Percentiles rank a stretch among this genome's conserved stretches.
Conservation (phyloP, 2,888 invertebrate species). For the Drosophila diplacantha region DNA sequence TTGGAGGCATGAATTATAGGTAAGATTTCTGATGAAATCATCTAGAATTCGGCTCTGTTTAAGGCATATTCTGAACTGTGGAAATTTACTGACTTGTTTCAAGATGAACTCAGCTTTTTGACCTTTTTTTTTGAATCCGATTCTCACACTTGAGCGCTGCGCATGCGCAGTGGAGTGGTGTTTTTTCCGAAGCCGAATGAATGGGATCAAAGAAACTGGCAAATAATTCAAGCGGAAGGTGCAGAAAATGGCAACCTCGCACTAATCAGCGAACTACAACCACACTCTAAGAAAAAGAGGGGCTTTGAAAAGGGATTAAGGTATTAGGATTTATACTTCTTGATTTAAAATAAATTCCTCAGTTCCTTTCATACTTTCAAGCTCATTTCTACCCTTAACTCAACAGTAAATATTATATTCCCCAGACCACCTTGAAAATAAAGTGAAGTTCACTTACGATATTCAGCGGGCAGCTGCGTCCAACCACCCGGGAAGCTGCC, state of each 20-base stretch:
- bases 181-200: constrained; percentile 13
- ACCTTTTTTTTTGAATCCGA: constrained; percentile 18
- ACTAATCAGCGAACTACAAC: constrained; percentile 44
- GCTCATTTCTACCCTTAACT: background rate
- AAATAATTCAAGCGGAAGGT: constrained; percentile 39
- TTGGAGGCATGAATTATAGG: constrained; percentile 1
- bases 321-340: background rate
- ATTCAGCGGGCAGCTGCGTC: constrained; percentile 75
- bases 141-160: constrained; percentile 37
- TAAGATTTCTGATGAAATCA: constrained; percentile 13
- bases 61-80: constrained; percentile 1
- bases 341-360: background rate
- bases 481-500: constrained; percentile 38
- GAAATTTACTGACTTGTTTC: constrained; percentile 17
- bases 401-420: background rate
- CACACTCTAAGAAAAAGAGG: constrained; percentile 4
- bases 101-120: constrained; percentile 20
- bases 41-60: background rate
- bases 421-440: background rate
- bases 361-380: too few species aligned
- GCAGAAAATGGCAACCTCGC: constrained; percentile 49
- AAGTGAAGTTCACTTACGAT: constrained; percentile 71
- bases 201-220: constrained; percentile 28
- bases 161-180: constrained; percentile 27
- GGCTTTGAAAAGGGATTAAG: background rate